Conservation (phyloP, 2,797 vertebrate genomes). For the Fundulus diaphanus region DNA sequence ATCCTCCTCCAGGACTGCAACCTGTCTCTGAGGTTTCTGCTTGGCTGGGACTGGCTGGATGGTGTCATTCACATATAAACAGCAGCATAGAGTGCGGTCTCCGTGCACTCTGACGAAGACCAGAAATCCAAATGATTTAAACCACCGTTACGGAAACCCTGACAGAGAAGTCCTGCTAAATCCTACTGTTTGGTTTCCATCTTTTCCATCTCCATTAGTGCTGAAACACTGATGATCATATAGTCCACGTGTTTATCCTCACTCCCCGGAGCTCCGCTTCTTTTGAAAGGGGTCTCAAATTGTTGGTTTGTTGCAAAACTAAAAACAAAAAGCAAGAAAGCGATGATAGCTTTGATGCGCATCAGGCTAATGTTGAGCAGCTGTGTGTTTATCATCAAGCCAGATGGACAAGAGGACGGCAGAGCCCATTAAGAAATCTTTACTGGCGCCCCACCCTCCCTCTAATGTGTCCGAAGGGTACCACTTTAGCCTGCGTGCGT, state of each 20-base stretch:
- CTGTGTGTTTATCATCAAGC: constrained; percentile 71
- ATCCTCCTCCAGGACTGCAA: constrained; percentile 64
- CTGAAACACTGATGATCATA: constrained; percentile 21
- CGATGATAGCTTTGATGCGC: constrained; percentile 33
- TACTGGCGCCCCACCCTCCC: constrained; percentile 81
- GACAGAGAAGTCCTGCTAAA: constrained; percentile 21
- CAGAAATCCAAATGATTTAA: constrained; percentile 49
- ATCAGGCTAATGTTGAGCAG: constrained; percentile 53
- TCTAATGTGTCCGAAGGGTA: constrained; percentile 79
- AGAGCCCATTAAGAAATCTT: constrained; percentile 81
- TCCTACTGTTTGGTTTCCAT: constrained; percentile 35
- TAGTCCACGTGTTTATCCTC: constrained; percentile 37
- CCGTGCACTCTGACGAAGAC: constrained; percentile 44
- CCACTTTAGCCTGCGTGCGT: constrained; percentile 66
- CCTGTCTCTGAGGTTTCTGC: constrained; percentile 33
- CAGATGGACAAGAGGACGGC: constrained; percentile 73
- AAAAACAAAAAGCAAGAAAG: constrained; percentile 37
- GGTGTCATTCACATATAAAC: constrained; percentile 52
- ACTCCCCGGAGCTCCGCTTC: constrained; percentile 20
- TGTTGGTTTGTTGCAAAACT: constrained; percentile 20
- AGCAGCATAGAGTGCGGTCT: constrained; percentile 43
- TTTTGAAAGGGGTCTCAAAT: constrained; percentile 30
- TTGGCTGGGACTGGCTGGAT: constrained; percentile 38
- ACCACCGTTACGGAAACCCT: constrained; percentile 44
- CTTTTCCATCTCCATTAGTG: constrained; percentile 23